Evolutionary conservation across 2,113 vertebrate genomes (phyloP).

Genomic region (Leptodactylus fuscus): DNA sequence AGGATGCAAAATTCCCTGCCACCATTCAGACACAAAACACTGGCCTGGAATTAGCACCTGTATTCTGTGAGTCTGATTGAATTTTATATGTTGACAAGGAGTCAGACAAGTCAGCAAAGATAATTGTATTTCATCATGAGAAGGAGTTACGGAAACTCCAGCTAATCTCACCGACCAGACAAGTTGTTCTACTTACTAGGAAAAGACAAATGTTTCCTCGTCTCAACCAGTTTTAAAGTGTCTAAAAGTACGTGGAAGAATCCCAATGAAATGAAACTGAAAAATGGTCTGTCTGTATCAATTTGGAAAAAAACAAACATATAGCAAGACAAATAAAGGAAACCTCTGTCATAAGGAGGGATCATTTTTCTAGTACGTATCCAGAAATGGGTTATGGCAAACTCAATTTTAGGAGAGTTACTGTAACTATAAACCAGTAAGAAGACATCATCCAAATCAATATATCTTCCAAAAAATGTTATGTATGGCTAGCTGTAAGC

Average conservation of each 20-base stretch:
- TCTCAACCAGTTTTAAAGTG: background rate
- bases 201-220: background rate
- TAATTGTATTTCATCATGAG: background rate
- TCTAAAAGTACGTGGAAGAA: background rate
- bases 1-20: background rate
- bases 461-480: too few relatives aligned
- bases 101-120: background rate
- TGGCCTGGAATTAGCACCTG: background rate
- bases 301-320: too few relatives aligned
- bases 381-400: background rate
- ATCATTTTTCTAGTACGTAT: background rate
- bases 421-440: too few relatives aligned
- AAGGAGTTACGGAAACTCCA: background rate
- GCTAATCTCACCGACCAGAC: background rate
- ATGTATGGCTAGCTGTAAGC: too few relatives aligned
- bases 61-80: background rate
- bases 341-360: too few relatives aligned
- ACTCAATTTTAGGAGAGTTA: too few relatives aligned
- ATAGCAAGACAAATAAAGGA: too few relatives aligned
- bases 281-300: too few relatives aligned
- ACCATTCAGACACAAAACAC: background rate
- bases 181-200: background rate
- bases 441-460: too few relatives aligned
- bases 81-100: background rate
- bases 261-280: background rate